A percentile compares a stretch with the other conserved stretches of the same genome.
Evolutionary conservation across 2,113 vertebrate genomes (phyloP).

Genomic region (Oxyura jamaicensis): DNA sequence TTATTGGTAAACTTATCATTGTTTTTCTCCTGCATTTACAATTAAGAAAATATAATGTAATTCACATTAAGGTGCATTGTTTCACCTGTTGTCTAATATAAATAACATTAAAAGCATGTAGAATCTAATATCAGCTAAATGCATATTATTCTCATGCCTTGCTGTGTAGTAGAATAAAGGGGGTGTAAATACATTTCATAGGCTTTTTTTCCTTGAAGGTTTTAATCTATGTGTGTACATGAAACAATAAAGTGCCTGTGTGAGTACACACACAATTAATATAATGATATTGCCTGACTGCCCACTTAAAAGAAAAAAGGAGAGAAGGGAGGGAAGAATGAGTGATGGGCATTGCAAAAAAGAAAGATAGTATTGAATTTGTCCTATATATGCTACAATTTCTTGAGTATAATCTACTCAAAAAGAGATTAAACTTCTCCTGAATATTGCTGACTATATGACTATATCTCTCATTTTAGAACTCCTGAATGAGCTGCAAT

Average conservation of each 20-base stretch:
- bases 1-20: background rate
- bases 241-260: background rate
- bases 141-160: background rate
- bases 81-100: background rate
- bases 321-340: background rate
- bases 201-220: background rate
- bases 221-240: background rate
- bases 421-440: background rate
- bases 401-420: background rate
- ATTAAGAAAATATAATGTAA: background rate
- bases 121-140: background rate
- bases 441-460: background rate
- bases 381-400: background rate
- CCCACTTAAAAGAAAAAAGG: background rate
- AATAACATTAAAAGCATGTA: background rate
- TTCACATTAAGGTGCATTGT: background rate
- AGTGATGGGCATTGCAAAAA: background rate
- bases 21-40: background rate
- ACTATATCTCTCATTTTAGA: background rate
- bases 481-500: background rate
- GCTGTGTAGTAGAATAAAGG: background rate
- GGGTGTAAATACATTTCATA: background rate
- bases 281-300: background rate
- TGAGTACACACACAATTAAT: background rate
- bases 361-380: background rate